Evolutionary conservation across 2,888 invertebrate species (phyloP), one percentile per base, ranked within the genome.

Genomic region (Cephus sareptanus): DNA sequence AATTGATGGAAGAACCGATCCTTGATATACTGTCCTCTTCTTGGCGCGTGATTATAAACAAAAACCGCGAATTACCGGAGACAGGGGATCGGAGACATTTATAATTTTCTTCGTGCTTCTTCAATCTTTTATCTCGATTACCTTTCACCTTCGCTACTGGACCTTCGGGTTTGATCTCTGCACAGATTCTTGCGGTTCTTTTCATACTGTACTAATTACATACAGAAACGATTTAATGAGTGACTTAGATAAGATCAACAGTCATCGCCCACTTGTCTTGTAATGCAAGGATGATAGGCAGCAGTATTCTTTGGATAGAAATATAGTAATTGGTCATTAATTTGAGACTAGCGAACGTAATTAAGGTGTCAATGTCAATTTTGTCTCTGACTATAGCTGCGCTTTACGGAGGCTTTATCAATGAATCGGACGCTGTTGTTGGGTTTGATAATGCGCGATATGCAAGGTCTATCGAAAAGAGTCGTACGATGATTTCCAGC

Each of bases 1-100:
- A 85, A 89, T 87, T 87, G 83, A 87, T 81, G 83, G 83, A 85
- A 88, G 31, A 9, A 33, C 71, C 71, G 71, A 71, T 71, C 71
- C 71, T 71, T 71, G 71, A 71, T 56, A 71, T 56, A 6, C 40
- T 23, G 23, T 56, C 40, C 40, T 56, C 23, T 56, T 23, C 40
- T 56, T 56, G 40, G 40, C 40, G 23, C 40, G 1, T 4, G 31
- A 33, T 33, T 33, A 71, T 71, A 33, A 11, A 30, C 31, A 31
- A 71, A 71, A 71, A 71, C 71, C 71, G 71, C 71, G 71, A 56
- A 56, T 56, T 56, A 23, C 23, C 40, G 6, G 40, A 56, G 40
- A 56, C 40, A 56, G 23, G 9, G 40, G 9, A 56, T 56, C 23
- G 40, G 23, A 56, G 40, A 56, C 40, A 56, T 56, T 56, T 23